phyloP scores from a whole-genome alignment of 2,888 invertebrate genomes.

The Siphonodentalium dalli region DNA sequence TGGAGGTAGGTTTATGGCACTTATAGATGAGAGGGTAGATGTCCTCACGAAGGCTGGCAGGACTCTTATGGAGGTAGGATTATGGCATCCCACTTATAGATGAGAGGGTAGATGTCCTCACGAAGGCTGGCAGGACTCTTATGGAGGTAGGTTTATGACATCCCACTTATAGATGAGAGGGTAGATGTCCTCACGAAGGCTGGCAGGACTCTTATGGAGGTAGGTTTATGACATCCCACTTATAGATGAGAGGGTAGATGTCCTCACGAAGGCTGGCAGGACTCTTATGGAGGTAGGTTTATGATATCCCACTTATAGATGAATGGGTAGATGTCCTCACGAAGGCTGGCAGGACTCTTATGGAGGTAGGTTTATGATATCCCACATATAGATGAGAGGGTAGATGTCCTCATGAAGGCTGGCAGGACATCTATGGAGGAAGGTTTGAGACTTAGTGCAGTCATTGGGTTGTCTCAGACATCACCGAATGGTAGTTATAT shows the following conservation, averaged over 20 bases:
- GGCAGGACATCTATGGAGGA: too few species aligned
- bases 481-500: too few species aligned
- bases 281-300: too few species aligned
- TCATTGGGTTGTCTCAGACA: too few species aligned
- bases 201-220: conserved; percentile 64
- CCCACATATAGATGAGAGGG: conserved; percentile 80
- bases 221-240: conserved; percentile 79
- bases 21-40: conserved; percentile 78
- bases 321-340: too few species aligned
- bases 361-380: too few species aligned
- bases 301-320: too few species aligned
- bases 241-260: conserved; percentile 76
- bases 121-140: conserved; percentile 69
- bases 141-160: conserved; percentile 67
- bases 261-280: conserved; percentile 73
- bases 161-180: conserved; percentile 82
- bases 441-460: too few species aligned
- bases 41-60: conserved; percentile 74
- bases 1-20: conserved; percentile 78
- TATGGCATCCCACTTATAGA: conserved; percentile 78
- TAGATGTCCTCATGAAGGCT: conserved; percentile 75
- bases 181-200: conserved; percentile 75
- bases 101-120: conserved; percentile 78
- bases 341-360: too few species aligned
- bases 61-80: conserved; percentile 62